These are phyloP conservation scores for Onychomys arenicola DNA, from an alignment of 2,797 vertebrate genomes.

Conservation along the genomic window DNA sequence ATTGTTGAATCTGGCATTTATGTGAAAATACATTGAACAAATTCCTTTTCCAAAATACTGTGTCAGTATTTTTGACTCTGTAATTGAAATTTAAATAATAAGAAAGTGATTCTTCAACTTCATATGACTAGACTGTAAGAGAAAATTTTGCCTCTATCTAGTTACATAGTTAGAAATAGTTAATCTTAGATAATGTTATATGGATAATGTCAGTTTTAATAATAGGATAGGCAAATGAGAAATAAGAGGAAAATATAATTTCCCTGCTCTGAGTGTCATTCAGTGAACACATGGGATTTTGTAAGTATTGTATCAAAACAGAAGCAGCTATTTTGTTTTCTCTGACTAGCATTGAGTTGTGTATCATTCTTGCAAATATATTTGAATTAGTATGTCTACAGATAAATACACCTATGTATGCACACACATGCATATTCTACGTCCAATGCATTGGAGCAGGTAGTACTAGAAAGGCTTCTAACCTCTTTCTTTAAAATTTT, in stretches of 20 bases:
- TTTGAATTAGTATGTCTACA: not conserved
- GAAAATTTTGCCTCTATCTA: not conserved
- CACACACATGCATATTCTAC: not conserved
- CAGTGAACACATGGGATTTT: not conserved
- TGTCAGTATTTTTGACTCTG: not conserved
- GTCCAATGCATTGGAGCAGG: not conserved
- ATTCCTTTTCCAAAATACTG: not conserved
- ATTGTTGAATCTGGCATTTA: not conserved
- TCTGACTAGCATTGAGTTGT: not conserved
- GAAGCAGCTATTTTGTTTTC: not conserved
- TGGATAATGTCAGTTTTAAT: not conserved
- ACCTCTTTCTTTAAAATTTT: constrained; percentile 36
- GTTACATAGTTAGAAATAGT: constrained; percentile 17
- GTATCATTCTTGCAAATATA: not conserved
- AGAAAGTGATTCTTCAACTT: not conserved
- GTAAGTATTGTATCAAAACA: not conserved
- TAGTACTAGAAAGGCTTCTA: not conserved
- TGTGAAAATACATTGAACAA: not conserved
- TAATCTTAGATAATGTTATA: not conserved
- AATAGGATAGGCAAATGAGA: not conserved
- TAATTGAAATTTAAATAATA: constrained; percentile 14
- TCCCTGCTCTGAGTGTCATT: rapidly evolving
- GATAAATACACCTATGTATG: not conserved
- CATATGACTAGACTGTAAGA: not conserved
- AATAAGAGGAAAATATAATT: not conserved